Base-by-base conservation (phyloP, 2,888 invertebrate genomes). In the Ephialtes manifestator region DNA sequence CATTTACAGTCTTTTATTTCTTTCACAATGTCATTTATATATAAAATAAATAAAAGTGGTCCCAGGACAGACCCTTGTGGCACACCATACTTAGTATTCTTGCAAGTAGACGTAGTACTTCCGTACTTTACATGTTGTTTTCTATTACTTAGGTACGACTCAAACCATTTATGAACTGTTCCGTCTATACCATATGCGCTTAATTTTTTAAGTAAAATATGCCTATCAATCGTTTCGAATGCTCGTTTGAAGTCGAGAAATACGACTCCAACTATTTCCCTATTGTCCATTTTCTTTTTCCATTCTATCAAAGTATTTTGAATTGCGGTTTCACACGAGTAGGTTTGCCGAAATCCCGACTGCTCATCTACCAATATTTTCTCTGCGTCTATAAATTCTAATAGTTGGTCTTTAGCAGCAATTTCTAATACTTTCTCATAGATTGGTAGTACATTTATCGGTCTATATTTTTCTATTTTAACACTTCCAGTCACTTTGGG, bases 291-390 rank as follows among this genome's bases (percentile, higher is more conserved):
- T 13, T n/a, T 43, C 7, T 46, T 43, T 77, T 28, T 68, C 77
- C 77, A 77, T 35, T 55, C 58, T 24, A 68, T 77, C 11, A 77
- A 13, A 3, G 68, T 77, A n/a, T 68, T 43, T n/a, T 77, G 77
- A 24, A 77, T 8, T 1, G 77, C 77, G 0, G 77, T 77, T 20
- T 68, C 68, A 31, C 68, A 68, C 13, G 77, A 77, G n/a, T 67
- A 68, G 2, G 28, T 43, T n/a, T 24, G 43, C 53, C 67, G 20
- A 28, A 77, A 68, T 5, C 68, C 77, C 5, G 77, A 77, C 43
- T 77, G 77, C 31, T 68, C 28, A 51, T 58, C 55, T 68, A 18
- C 67, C n/a, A 51, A 39, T 15, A 55, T 53, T 51, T 51, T 10
- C 2, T 76, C 35, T 28, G 39, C 15, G 2, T 35, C 65, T 51